phyloP scores from a whole-genome alignment of 2,797 vertebrate species.

The Sternotherus odoratus region DNA sequence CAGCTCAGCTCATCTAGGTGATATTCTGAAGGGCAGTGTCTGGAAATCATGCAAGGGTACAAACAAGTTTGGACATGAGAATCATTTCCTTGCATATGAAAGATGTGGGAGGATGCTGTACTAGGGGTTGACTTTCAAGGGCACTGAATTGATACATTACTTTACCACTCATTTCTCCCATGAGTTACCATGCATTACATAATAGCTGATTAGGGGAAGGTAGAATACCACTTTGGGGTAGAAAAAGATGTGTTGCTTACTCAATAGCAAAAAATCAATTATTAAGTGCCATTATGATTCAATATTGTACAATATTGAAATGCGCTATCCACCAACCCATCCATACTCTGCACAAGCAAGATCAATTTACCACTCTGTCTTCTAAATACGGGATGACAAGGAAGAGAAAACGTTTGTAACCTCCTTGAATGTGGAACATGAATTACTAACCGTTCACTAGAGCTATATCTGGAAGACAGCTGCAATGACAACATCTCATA shows the following conservation, averaged over 20 bases:
- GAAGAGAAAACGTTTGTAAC: not conserved
- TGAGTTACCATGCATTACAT: not conserved
- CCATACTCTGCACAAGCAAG: accelerated
- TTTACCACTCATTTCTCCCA: not conserved
- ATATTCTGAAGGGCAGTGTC: not conserved
- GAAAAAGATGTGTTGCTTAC: not conserved
- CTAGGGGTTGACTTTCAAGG: not conserved
- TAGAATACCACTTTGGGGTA: not conserved
- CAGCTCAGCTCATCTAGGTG: not conserved
- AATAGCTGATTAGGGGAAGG: not conserved
- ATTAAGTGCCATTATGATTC: not conserved
- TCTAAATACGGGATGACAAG: not conserved
- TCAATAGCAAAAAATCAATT: not conserved
- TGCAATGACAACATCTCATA: not conserved
- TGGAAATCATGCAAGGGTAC: not conserved
- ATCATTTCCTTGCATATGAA: accelerated
- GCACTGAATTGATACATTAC: not conserved
- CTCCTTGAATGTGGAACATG: not conserved
- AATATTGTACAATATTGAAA: not conserved
- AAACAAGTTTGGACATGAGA: accelerated
- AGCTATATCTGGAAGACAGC: not conserved
- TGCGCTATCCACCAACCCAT: not conserved
- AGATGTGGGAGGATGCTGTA: not conserved
- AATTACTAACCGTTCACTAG: not conserved
- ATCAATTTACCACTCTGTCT: not conserved